phyloP scores from a whole-genome alignment of 2,797 vertebrate species.

The Tokudaia muenninki region DNA sequence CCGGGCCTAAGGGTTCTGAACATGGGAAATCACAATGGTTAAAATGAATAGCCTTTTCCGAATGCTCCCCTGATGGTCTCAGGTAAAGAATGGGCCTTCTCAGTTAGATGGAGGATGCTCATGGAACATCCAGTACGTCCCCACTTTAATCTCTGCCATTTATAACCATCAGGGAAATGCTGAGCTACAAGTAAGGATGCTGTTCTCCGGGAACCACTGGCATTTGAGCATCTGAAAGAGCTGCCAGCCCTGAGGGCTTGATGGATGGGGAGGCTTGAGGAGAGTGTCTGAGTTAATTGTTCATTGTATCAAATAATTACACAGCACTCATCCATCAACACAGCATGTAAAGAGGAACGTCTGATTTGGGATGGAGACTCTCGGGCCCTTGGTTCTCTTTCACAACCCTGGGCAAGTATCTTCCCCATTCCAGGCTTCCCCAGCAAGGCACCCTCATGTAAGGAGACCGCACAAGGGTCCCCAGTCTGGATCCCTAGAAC shows the following conservation, averaged over 20 bases:
- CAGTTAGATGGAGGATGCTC: neutral
- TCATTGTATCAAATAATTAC: conserved; percentile 69
- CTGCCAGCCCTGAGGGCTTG: conserved; percentile 53
- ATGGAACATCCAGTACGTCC: neutral
- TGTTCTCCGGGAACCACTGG: conserved; percentile 6
- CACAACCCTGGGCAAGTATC: neutral
- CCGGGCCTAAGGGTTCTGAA: neutral
- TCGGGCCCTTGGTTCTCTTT: neutral
- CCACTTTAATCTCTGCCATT: conserved; percentile 42
- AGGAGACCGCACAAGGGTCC: neutral
- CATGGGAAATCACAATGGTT: neutral
- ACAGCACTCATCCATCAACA: conserved; percentile 32
- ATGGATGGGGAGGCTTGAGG: conserved; percentile 62
- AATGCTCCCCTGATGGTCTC: neutral
- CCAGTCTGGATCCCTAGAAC: neutral
- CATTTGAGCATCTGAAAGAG: neutral
- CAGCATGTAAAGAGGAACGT: neutral
- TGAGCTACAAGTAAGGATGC: conserved; percentile 9
- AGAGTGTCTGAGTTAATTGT: conserved; percentile 67
- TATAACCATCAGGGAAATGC: conserved; percentile 64
- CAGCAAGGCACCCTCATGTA: neutral
- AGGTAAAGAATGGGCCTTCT: neutral
- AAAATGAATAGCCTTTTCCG: neutral
- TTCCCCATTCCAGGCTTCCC: neutral
- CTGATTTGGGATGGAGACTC: neutral